A percentile compares a stretch with the other conserved stretches of the same genome.
Evolutionary conservation across 2,888 invertebrate genomes (phyloP).

Genomic region (Venusia cambrica): DNA sequence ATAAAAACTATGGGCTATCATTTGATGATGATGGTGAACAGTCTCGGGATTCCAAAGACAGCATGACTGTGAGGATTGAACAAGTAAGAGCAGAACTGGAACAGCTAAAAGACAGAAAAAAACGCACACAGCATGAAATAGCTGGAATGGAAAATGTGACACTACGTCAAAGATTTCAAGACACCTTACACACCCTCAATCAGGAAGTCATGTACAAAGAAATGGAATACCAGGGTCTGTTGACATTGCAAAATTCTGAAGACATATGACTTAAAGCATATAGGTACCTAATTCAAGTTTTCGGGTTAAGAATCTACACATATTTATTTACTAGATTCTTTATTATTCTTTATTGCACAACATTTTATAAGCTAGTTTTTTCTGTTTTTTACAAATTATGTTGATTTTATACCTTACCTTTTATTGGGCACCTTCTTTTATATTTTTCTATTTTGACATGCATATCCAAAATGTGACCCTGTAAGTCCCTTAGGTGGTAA

Average conservation of each 20-base stretch:
- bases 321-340: no score
- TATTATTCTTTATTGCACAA: no score
- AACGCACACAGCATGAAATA: constrained; percentile 91
- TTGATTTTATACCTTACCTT: no score
- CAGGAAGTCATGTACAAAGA: constrained; percentile 91
- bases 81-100: constrained; percentile 87
- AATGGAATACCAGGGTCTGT: constrained; percentile 80
- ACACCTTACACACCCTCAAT: constrained; percentile 88
- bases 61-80: constrained; percentile 84
- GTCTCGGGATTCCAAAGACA: constrained; percentile 63
- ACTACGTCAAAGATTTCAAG: constrained; percentile 90
- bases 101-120: constrained; percentile 86
- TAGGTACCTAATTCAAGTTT: no score
- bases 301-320: no score
- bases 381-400: no score
- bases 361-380: no score
- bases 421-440: no score
- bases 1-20: constrained; percentile 45
- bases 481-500: no score
- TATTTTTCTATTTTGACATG: no score
- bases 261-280: constrained; percentile 63
- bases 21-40: constrained; percentile 61
- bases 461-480: no score
- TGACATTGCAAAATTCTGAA: constrained; percentile 64
- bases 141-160: constrained; percentile 92